Conservation (phyloP, 2,113 vertebrate species). For the Pyxicephalus adspersus region DNA sequence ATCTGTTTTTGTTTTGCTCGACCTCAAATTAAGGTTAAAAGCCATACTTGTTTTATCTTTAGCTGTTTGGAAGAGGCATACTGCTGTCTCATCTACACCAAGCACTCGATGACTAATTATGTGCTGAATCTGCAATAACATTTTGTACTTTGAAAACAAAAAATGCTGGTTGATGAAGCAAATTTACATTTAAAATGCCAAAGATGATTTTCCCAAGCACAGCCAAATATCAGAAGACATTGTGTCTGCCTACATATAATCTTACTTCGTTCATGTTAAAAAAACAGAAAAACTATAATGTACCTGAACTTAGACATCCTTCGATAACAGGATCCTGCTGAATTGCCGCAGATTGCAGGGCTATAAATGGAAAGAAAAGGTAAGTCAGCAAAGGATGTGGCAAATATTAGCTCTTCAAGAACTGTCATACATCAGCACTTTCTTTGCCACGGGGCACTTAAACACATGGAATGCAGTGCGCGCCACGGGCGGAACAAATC, state of each 20-base stretch:
- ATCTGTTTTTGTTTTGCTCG: no score
- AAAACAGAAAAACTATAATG: conserved; percentile 51
- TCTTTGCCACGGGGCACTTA: conserved; percentile 39
- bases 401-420: conserved; percentile 6
- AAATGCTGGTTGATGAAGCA: no score
- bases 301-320: conserved; percentile 83
- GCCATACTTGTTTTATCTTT: no score
- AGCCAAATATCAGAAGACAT: conserved; percentile 8
- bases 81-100: no score
- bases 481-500: neutral
- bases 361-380: conserved; percentile 70
- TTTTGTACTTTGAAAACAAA: no score
- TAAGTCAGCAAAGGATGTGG: conserved; percentile 62
- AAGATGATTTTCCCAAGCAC: neutral
- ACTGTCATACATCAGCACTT: conserved; percentile 33
- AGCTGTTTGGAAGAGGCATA: no score
- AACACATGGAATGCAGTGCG: neutral
- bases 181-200: neutral
- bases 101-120: no score
- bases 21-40: no score
- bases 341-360: conserved; percentile 75
- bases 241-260: no score
- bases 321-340: conserved; percentile 79
- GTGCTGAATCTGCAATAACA: no score
- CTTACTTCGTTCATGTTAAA: neutral